phyloP scores from a whole-genome alignment of 2,797 vertebrate genomes.

The Zalophus californianus region DNA sequence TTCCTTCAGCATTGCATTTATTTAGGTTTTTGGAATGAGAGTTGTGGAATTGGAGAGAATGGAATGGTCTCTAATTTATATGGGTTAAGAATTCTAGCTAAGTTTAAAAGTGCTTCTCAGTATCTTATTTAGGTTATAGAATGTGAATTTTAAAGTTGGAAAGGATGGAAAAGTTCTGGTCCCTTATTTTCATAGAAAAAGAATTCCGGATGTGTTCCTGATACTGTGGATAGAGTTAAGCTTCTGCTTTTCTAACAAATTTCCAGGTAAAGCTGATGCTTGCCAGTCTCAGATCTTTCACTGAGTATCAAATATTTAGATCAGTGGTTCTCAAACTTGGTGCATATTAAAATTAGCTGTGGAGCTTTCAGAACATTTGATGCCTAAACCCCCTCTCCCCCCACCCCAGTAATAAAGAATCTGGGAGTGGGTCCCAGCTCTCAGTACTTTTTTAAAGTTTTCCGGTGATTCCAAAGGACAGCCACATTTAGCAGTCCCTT shows the following conservation, averaged over 20 bases:
- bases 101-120: conserved; percentile 2
- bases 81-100: neutral
- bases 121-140: neutral
- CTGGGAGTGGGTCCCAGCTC: neutral
- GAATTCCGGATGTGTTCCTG: neutral
- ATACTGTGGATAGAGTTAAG: neutral
- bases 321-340: neutral
- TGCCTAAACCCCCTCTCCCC: neutral
- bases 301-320: neutral
- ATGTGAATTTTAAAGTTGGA: neutral
- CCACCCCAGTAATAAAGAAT: neutral
- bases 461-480: neutral
- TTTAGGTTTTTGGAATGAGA: conserved; percentile 7
- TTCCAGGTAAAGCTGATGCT: neutral
- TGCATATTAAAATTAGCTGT: neutral
- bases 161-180: neutral
- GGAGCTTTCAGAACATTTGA: neutral
- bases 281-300: neutral
- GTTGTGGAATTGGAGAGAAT: neutral
- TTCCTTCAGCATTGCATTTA: neutral
- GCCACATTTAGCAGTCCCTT: neutral
- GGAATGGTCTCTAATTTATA: neutral
- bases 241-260: neutral
- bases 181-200: neutral
- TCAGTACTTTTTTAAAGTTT: neutral